Evolutionary conservation across 2,797 vertebrate species (phyloP).

Genomic region (Rachycentron canadum): DNA sequence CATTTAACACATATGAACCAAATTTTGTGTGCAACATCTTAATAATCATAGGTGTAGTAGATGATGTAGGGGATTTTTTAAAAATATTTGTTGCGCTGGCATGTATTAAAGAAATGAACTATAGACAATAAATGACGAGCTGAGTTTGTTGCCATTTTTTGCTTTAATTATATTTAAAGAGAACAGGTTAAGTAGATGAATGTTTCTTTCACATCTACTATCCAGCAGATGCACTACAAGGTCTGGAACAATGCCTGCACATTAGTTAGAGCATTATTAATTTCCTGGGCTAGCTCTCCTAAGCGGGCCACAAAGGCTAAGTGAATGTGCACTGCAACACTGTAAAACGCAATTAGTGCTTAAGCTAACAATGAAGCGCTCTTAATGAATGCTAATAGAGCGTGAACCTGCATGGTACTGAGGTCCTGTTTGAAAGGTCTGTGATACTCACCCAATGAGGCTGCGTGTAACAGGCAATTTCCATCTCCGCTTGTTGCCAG

Average conservation of each 20-base stretch:
- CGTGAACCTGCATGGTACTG: slow-evolving; percentile 28
- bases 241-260: slow-evolving; percentile 33
- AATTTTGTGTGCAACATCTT: background rate
- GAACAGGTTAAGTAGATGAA: slow-evolving; percentile 23
- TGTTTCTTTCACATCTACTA: slow-evolving; percentile 18
- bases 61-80: too few relatives aligned
- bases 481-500: slow-evolving; percentile 96
- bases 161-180: background rate
- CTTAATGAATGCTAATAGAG: slow-evolving; percentile 62
- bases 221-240: slow-evolving; percentile 12
- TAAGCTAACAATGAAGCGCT: slow-evolving; percentile 50
- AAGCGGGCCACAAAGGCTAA: slow-evolving; percentile 50
- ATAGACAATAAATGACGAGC: background rate
- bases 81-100: too few relatives aligned
- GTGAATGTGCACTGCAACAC: slow-evolving; percentile 39
- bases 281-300: slow-evolving; percentile 45
- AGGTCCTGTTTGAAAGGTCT: slow-evolving; percentile 33
- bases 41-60: background rate
- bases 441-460: slow-evolving; percentile 91
- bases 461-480: slow-evolving; percentile 96
- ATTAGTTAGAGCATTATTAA: slow-evolving; percentile 55
- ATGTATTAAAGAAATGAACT: background rate
- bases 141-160: background rate
- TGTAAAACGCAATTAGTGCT: slow-evolving; percentile 63
- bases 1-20: background rate